phyloP scores from a whole-genome alignment of 2,888 invertebrate genomes.

The Crossocerus cetratus region DNA sequence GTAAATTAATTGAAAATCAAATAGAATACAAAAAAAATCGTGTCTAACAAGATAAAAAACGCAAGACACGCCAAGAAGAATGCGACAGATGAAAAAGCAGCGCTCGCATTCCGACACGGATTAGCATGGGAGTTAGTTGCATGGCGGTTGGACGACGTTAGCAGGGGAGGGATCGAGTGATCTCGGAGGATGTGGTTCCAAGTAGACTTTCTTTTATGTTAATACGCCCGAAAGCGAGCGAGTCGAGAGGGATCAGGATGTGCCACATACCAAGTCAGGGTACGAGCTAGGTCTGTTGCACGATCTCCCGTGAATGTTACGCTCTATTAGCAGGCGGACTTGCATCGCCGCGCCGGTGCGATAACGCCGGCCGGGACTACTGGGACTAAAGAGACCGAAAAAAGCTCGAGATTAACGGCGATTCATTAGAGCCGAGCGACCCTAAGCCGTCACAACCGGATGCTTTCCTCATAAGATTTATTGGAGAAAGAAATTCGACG shows the following conservation, averaged over 20 bases:
- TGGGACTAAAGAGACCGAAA: slow-evolving; percentile 3
- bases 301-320: slow-evolving; percentile 48
- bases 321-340: slow-evolving; percentile 52
- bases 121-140: no score
- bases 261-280: slow-evolving; percentile 53
- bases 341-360: slow-evolving; percentile 22
- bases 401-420: neutral
- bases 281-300: slow-evolving; percentile 21
- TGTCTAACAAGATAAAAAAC: no score
- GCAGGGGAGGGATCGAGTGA: neutral
- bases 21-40: no score
- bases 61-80: no score
- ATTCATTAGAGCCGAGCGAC: slow-evolving; percentile 4
- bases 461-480: no score
- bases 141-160: neutral
- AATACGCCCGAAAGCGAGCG: slow-evolving; percentile 36
- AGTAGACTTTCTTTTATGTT: slow-evolving; percentile 51
- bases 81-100: no score
- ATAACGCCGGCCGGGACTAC: slow-evolving; percentile 3
- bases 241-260: slow-evolving; percentile 41
- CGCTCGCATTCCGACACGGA: no score
- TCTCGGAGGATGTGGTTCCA: slow-evolving; percentile 17
- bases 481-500: slow-evolving; percentile 26
- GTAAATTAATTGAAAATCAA: no score
- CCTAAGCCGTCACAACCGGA: no score